phyloP scores from a whole-genome alignment of 2,888 invertebrate genomes.

The Ochropleura plecta region DNA sequence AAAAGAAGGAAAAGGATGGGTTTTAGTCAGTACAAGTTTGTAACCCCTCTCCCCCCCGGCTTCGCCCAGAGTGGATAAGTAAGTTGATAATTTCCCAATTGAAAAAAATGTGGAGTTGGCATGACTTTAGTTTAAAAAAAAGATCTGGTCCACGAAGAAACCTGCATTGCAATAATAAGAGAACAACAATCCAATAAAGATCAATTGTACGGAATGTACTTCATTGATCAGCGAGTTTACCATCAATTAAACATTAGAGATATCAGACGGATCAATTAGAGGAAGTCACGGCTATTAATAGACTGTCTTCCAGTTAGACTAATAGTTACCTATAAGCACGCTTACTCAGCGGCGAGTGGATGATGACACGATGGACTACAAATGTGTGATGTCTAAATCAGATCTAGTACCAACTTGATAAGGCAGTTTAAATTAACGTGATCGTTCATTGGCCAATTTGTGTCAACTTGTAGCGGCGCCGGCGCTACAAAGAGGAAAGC shows the following conservation, averaged over 20 bases:
- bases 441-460: not conserved
- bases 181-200: slow-evolving; percentile 35
- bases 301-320: slow-evolving; percentile 20
- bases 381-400: slow-evolving; percentile 9
- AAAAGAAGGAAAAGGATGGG: too few species aligned
- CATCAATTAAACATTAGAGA: slow-evolving; percentile 47
- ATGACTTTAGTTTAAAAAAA: too few species aligned
- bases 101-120: too few species aligned
- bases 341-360: slow-evolving; percentile 27
- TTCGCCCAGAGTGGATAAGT: too few species aligned
- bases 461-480: not conserved
- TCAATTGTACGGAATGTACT: slow-evolving; percentile 37
- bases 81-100: too few species aligned
- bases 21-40: too few species aligned
- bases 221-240: slow-evolving; percentile 28
- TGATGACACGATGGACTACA: slow-evolving; percentile 19
- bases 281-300: slow-evolving; percentile 55
- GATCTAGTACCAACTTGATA: slow-evolving; percentile 36
- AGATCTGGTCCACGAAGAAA: too few species aligned
- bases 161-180: not conserved
- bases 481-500: too few species aligned
- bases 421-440: slow-evolving; percentile 1
- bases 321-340: slow-evolving; percentile 10
- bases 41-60: too few species aligned
- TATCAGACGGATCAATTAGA: slow-evolving; percentile 59